Percentiles rank a stretch among this genome's conserved stretches.
Evolutionary conservation across 1,140 invertebrate species (phyloP).

Genomic region (Cepaea nemoralis): DNA sequence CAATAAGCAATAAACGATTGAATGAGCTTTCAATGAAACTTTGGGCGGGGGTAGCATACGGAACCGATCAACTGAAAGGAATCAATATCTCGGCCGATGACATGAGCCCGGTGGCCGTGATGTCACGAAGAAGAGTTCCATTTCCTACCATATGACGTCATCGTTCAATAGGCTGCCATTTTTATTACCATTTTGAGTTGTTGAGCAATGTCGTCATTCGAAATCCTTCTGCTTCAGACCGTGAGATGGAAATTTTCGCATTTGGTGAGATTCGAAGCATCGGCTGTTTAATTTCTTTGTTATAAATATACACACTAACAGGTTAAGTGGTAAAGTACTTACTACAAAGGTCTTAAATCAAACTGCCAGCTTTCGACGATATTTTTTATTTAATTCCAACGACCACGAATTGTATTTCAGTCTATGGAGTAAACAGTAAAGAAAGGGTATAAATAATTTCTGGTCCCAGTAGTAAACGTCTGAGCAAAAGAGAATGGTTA

Average conservation of each 20-base stretch:
- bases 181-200: conserved; percentile 14
- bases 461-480: neutral
- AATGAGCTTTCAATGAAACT: no score
- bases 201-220: conserved; percentile 12
- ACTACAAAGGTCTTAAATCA: no score
- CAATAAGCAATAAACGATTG: no score
- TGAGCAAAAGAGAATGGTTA: no score
- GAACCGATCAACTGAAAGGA: no score
- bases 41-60: no score
- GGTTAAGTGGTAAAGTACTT: no score
- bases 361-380: no score
- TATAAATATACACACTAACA: neutral
- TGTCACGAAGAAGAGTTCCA: conserved; percentile 26
- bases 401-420: neutral
- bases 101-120: neutral
- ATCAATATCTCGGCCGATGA: neutral
- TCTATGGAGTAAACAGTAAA: neutral
- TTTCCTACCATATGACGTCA: conserved; percentile 27
- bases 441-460: neutral
- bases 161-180: conserved; percentile 34
- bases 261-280: neutral
- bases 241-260: conserved; percentile 1
- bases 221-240: neutral
- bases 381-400: neutral
- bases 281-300: neutral